Evolutionary conservation across 2,113 vertebrate genomes (phyloP), one percentile per base, ranked within the genome.

Genomic region (Panthera uncia): DNA sequence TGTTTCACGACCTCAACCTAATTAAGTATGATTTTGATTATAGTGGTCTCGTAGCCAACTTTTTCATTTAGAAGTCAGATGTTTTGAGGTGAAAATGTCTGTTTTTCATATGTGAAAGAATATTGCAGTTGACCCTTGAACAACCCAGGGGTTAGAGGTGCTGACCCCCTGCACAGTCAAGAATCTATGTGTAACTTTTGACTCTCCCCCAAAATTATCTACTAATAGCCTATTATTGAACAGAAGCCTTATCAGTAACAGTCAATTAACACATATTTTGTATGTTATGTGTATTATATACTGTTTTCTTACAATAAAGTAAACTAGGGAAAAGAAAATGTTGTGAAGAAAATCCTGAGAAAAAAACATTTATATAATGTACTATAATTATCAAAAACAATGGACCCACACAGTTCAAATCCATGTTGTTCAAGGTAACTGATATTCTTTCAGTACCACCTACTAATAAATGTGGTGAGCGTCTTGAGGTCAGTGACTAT

Each of bases 21-120:
- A 55, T 55, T 52, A 50, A 41, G 38, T 90, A 88, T 65, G 23
- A 27, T 63, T 91, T 93, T 79, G 63, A 74, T 94, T 55, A 50
- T 7, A 63, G n/a, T 45, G 29, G 4, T 7, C 41, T 90, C 10
- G 6, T 15, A 81, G 13, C 10, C 10, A 13, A 50, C 38, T 73
- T 94, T 69, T 94, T 92, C 33, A 57, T 66, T 1, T 76, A 52
- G 48, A 91, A 76, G 19, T 91, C 84, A 94, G 81, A 69, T 90
- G 21, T 76, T 57, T 87, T 0, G 6, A 80, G 61, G 50, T 65
- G 10, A 63, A 86, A 11, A n/a, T 14, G 18, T 4, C 38, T 48
- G 4, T 63, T 79, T 68, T 93, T 91, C 27, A 36, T 33, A 79
- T 29, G 7, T 50, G 41, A 65, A 89, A 69, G 25, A 65, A 69